Evolutionary conservation across 2,888 invertebrate genomes (phyloP).

Genomic region (Syrista parreyssii): DNA sequence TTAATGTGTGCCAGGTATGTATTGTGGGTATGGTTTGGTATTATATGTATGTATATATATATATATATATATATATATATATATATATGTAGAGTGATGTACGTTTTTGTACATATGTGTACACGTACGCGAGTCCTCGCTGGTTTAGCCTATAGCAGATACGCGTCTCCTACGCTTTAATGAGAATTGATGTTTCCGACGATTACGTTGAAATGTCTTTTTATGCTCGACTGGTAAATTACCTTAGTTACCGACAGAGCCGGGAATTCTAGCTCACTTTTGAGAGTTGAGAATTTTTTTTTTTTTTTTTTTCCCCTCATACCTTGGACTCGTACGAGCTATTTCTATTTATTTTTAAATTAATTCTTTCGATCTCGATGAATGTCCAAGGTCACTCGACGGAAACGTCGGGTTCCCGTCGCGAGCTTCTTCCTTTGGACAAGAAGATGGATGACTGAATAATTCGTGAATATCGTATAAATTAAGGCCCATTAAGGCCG

Average conservation of each 20-base stretch:
- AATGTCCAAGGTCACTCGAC: not conserved
- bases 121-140: not conserved
- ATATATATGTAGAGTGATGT: not conserved
- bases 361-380: not conserved
- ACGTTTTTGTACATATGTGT: not conserved
- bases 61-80: too few relatives aligned
- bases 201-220: slow-evolving; percentile 49
- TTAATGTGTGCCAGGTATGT: slow-evolving; percentile 4
- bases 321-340: not conserved
- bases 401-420: not conserved
- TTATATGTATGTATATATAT: not conserved
- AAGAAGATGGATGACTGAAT: slow-evolving; percentile 6
- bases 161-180: slow-evolving; percentile 49
- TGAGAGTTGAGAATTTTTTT: not conserved
- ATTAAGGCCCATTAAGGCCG: not conserved
- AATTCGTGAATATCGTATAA: not conserved
- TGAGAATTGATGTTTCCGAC: slow-evolving; percentile 61
- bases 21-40: not conserved
- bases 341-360: not conserved
- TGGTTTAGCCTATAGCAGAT: slow-evolving; percentile 37
- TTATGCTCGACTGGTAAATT: slow-evolving; percentile 39
- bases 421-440: not conserved
- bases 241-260: slow-evolving; percentile 12
- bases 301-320: too few relatives aligned
- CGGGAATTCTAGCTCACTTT: not conserved